Conservation (phyloP, 2,797 vertebrate genomes). For the Pseudocheirus occidentalis region DNA sequence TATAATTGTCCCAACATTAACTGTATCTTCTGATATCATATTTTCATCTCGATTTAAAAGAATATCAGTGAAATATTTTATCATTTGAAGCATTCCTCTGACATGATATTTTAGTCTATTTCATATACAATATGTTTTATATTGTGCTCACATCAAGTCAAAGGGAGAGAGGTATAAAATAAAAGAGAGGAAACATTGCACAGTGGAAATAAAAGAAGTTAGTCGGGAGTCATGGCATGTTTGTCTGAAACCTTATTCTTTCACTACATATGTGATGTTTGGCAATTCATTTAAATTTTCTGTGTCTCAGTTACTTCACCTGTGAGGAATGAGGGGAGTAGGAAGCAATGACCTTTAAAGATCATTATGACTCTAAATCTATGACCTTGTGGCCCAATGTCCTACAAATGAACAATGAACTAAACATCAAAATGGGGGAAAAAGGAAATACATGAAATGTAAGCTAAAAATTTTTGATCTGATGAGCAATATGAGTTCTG, state of each 20-base stretch:
- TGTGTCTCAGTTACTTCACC: neutral
- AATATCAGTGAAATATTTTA: neutral
- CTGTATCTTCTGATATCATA: conserved; percentile 46
- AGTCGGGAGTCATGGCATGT: neutral
- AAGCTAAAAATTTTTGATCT: neutral
- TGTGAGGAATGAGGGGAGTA: neutral
- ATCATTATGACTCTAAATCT: neutral
- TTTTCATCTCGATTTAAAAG: conserved; percentile 23
- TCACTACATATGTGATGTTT: neutral
- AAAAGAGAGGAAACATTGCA: neutral
- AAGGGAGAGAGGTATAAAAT: neutral
- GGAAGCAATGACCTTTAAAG: neutral
- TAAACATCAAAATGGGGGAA: neutral
- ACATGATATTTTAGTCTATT: conserved; percentile 5
- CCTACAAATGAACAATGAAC: neutral
- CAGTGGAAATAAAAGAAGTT: neutral
- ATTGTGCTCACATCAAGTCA: neutral
- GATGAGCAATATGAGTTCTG: too few species aligned
- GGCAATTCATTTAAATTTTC: neutral
- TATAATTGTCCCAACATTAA: conserved; percentile 47
- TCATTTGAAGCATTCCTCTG: neutral
- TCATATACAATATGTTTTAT: conserved; percentile 26
- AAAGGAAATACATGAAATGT: neutral
- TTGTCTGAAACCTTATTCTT: neutral
- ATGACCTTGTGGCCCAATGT: neutral